Evolutionary conservation across 2,888 invertebrate genomes (phyloP), one percentile per base, ranked within the genome.

Genomic region (Eupelmus urozonus): DNA sequence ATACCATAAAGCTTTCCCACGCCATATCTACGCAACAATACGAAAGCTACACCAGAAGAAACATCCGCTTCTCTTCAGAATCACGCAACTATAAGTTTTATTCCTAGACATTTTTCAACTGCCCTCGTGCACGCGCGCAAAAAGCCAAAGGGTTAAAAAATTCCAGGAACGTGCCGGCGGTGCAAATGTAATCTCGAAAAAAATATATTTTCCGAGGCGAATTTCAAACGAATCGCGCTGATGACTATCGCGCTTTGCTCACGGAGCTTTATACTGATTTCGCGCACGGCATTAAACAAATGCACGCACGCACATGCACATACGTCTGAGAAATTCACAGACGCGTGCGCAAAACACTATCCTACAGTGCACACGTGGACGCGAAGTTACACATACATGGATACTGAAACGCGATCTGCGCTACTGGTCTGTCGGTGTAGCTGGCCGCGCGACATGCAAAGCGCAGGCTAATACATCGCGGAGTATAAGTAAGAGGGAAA

Each of bases 211-310:
- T 20, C 23, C 1, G 20, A 13, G 16, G 20, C 9, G 55, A 67
- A 67, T 53, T 40, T 55, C 34, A 55, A 55, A 40, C 20, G 20
- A n/a, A n/a, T 34, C 9, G 16, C 9, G 5, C 13, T 57, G 60
- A 71, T 51, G 34, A 27, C n/a, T 60, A 71, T 71, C 60, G 51
- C 40, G 1, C 51, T n/a, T n/a, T n/a, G 23, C 13, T 34, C 16
- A 29, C 29, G 42, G 3, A n/a, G 18, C 29, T 67, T 25, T 27
- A 59, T 27, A 59, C 18, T 27, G 45, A 60, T 51, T 60, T 20
- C 51, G 7, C 23, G 60, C 51, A 34, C 18, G n/a, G 45, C 45
- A 29, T 60, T 25, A 49, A 59, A 70, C 29, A 67, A 67, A 25
- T n/a, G 49, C 25, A 59, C 42, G 25, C n/a, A 18, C 20, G 2